Conservation (phyloP, 2,888 invertebrate genomes). For the Thereva nobilitata region DNA sequence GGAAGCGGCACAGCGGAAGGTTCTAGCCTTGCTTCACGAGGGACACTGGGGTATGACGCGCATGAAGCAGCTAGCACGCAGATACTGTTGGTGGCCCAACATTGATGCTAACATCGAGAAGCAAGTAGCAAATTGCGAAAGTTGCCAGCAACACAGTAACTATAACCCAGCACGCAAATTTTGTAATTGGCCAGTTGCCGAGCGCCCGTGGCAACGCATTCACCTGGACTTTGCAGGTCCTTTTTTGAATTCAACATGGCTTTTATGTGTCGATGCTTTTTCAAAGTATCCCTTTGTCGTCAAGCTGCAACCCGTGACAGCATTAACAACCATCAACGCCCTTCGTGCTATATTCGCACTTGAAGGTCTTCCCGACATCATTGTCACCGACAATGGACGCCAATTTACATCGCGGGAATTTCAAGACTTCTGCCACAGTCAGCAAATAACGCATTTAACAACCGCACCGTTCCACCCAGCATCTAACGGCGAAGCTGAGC, state of each 20-base stretch:
- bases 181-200: neutral
- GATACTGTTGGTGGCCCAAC: conserved; percentile 34
- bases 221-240: conserved; percentile 1
- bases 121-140: conserved; percentile 1
- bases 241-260: neutral
- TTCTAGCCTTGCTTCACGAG: conserved; percentile 14
- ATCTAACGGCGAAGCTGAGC: no score
- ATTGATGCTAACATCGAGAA: conserved; percentile 26
- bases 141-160: conserved; percentile 10
- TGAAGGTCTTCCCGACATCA: no score
- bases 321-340: no score
- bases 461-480: no score
- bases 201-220: neutral
- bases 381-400: no score
- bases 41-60: conserved; percentile 26
- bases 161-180: neutral
- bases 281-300: no score
- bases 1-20: neutral
- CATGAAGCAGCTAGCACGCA: conserved; percentile 28
- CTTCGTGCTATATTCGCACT: no score
- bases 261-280: neutral
- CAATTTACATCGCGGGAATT: no score
- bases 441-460: no score
- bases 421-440: no score
- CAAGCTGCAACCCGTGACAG: no score